Evolutionary conservation across 1,140 invertebrate species (phyloP).

Genomic region (Leguminivora glycinivorella): DNA sequence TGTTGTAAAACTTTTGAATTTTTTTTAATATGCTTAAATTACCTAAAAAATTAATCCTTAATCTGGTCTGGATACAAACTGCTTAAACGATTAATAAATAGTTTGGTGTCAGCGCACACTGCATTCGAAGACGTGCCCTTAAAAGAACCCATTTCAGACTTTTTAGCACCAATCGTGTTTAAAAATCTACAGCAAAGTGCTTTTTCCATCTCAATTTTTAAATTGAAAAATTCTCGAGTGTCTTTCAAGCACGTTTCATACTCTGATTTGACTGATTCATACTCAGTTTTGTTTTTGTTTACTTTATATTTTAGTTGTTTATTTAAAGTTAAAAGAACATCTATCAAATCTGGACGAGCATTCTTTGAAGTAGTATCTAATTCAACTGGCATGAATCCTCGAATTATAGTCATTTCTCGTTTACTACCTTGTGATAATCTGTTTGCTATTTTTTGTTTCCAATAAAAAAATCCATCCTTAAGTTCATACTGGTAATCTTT

Average conservation of each 20-base stretch:
- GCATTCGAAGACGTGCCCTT: not conserved
- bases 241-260: conserved; percentile 59
- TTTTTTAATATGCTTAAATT: not conserved
- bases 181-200: conserved; percentile 58
- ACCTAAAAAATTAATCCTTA: not conserved
- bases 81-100: not conserved
- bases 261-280: conserved; percentile 47
- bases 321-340: conserved; percentile 48
- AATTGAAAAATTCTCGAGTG: conserved; percentile 61
- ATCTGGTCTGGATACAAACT: not conserved
- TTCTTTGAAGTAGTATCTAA: conserved; percentile 41
- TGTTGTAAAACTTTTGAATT: too few species aligned
- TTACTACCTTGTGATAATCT: not conserved
- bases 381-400: conserved; percentile 63
- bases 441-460: conserved; percentile 51
- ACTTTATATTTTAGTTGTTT: conserved; percentile 52
- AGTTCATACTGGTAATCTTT: conserved; percentile 60
- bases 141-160: conserved; percentile 14
- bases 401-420: conserved; percentile 48
- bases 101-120: conserved; percentile 2
- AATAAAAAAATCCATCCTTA: conserved; percentile 64
- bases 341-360: conserved; percentile 45
- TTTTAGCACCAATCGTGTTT: conserved; percentile 50
- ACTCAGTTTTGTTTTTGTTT: conserved; percentile 39
- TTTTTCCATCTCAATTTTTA: conserved; percentile 66